These are phyloP conservation scores for Danio kyathit DNA, from an alignment of 2,797 vertebrate genomes.

Conservation along the genomic window DNA sequence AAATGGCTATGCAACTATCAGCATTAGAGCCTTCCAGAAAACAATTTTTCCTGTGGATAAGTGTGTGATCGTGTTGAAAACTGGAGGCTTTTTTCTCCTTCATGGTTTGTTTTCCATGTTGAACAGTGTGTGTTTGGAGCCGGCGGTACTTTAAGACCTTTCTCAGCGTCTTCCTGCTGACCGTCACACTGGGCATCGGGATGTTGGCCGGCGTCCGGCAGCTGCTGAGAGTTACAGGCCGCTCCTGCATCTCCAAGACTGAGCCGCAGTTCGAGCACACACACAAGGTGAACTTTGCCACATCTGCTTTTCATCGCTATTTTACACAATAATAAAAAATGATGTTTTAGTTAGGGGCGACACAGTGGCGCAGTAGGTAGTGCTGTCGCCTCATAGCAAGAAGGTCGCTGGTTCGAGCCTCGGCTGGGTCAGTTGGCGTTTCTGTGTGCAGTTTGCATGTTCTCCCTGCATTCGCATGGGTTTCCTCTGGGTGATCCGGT, in stretches of 20 bases:
- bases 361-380: too few relatives aligned
- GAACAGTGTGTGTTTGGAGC: conserved; percentile 84
- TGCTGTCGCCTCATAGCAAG: too few relatives aligned
- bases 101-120: background rate
- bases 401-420: too few relatives aligned
- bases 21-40: background rate
- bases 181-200: conserved; percentile 90
- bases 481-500: too few relatives aligned
- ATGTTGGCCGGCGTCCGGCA: conserved; percentile 88
- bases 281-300: conserved; percentile 48
- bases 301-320: too few relatives aligned
- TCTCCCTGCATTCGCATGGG: too few relatives aligned
- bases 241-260: conserved; percentile 51
- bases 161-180: conserved; percentile 91
- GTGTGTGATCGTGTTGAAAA: background rate
- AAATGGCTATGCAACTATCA: too few relatives aligned
- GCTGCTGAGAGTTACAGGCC: conserved; percentile 82
- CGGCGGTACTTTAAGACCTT: conserved; percentile 89
- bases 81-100: background rate
- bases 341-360: too few relatives aligned
- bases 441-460: too few relatives aligned
- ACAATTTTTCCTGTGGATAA: background rate
- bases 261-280: conserved; percentile 48
- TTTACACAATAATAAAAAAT: too few relatives aligned
- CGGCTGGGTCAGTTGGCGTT: too few relatives aligned